Percentiles rank a stretch among this genome's conserved stretches.
Evolutionary conservation across 1,140 invertebrate species (phyloP).

Genomic region (Bombyx mandarina): DNA sequence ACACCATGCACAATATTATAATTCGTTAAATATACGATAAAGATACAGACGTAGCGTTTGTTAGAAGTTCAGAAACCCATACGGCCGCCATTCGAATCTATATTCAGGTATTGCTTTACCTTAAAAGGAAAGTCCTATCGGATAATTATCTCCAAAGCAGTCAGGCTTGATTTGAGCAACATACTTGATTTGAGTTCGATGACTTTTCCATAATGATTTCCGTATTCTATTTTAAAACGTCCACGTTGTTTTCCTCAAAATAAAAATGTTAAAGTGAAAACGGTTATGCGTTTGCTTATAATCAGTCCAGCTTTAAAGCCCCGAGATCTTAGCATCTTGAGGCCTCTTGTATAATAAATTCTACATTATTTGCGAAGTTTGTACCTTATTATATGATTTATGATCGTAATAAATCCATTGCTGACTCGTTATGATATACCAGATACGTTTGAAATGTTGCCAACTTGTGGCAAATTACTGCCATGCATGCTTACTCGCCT

Average conservation of each 20-base stretch:
- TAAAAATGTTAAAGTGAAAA: not conserved
- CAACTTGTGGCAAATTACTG: slow-evolving; percentile 40
- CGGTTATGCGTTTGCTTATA: too few species aligned
- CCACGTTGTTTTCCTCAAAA: not conserved
- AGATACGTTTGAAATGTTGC: slow-evolving; percentile 50
- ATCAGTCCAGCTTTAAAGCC: too few species aligned
- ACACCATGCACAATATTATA: slow-evolving; percentile 22
- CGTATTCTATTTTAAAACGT: too few species aligned
- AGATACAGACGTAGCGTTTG: slow-evolving; percentile 14
- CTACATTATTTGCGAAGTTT: slow-evolving; percentile 26
- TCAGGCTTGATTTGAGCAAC: too few species aligned
- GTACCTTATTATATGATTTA: slow-evolving; percentile 52
- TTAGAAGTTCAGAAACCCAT: slow-evolving; percentile 13
- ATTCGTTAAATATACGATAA: slow-evolving; percentile 24
- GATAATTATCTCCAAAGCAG: too few species aligned
- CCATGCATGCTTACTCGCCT: slow-evolving; percentile 12
- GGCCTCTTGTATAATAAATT: slow-evolving; percentile 26
- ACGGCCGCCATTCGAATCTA: not conserved
- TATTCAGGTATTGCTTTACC: too few species aligned
- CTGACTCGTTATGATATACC: slow-evolving; percentile 42
- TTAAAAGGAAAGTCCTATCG: too few species aligned
- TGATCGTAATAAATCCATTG: slow-evolving; percentile 43
- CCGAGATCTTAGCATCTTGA: too few species aligned
- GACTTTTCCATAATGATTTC: too few species aligned
- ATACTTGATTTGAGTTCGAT: too few species aligned